phyloP scores from a whole-genome alignment of 2,888 invertebrate species.

The Alcis repandata region DNA sequence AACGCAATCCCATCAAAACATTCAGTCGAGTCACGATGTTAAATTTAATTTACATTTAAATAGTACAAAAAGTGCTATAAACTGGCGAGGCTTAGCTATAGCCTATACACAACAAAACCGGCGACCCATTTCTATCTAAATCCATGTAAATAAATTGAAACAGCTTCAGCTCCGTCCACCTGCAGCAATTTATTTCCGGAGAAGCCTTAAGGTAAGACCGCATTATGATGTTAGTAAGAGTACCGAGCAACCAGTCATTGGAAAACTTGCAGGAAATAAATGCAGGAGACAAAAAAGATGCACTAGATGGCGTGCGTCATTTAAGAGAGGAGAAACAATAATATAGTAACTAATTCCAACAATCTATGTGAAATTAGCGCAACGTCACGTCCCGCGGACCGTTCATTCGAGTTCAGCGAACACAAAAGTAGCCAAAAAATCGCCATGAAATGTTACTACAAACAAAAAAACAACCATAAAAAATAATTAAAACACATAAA shows the following conservation, averaged over 20 bases:
- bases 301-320: no score
- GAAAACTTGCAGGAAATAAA: no score
- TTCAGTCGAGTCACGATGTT: no score
- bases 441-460: slow-evolving; percentile 9
- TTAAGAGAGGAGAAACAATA: no score
- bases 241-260: not conserved
- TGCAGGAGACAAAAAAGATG: no score
- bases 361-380: no score
- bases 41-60: no score
- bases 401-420: slow-evolving; percentile 4
- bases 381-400: not conserved
- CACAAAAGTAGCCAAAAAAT: slow-evolving; percentile 12
- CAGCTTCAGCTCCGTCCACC: slow-evolving; percentile 22
- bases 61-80: no score
- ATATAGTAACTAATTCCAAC: no score
- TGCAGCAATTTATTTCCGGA: slow-evolving; percentile 23
- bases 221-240: slow-evolving; percentile 2
- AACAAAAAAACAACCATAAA: slow-evolving; percentile 29
- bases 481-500: slow-evolving; percentile 37
- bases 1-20: no score
- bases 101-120: slow-evolving; percentile 11
- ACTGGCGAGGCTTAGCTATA: not conserved
- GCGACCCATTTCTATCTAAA: slow-evolving; percentile 15
- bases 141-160: slow-evolving; percentile 28
- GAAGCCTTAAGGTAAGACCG: slow-evolving; percentile 5